Conservation (phyloP, 2,888 invertebrate genomes). For the Lasioglossum figueresi region DNA sequence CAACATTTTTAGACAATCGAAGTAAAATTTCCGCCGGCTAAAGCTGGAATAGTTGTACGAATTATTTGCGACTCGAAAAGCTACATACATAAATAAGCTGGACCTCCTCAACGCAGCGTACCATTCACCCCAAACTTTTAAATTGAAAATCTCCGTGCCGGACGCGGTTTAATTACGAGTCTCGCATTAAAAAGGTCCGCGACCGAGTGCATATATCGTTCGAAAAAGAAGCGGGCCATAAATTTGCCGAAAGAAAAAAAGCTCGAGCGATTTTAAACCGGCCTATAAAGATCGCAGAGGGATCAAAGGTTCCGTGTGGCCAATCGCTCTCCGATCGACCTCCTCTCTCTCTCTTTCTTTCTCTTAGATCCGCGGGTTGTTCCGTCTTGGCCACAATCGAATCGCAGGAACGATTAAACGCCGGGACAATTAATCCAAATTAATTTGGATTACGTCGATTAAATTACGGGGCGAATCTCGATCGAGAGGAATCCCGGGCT, state of each 20-base stretch:
- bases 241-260: neutral
- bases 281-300: neutral
- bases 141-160: neutral
- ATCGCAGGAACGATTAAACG: constrained; percentile 59
- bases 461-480: constrained; percentile 58
- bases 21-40: too few species aligned
- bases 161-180: neutral
- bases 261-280: neutral
- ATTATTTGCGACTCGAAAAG: neutral
- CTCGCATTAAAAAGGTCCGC: neutral
- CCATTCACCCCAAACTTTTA: neutral
- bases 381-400: constrained; percentile 46
- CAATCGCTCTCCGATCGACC: neutral
- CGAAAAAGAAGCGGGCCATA: neutral
- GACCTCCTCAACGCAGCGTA: neutral
- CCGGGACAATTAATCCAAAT: constrained; percentile 63
- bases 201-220: neutral
- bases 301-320: neutral
- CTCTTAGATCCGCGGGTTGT: neutral
- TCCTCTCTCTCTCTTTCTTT: neutral
- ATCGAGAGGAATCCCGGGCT: constrained; percentile 51
- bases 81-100: neutral
- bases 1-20: too few species aligned
- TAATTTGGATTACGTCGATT: constrained; percentile 67
- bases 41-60: neutral